Conservation (phyloP, 1,140 invertebrate species). For the Microplitis demolitor region DNA sequence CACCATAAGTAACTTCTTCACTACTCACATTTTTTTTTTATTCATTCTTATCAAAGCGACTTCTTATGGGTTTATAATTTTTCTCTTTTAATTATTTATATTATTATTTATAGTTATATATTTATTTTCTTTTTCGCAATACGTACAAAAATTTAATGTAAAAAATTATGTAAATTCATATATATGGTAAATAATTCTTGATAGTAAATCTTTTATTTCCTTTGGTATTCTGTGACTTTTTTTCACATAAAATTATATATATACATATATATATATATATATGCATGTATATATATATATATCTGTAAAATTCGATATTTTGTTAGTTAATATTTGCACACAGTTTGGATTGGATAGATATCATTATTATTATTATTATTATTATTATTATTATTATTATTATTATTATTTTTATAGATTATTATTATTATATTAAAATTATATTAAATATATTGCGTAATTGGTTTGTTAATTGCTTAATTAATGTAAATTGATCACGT, state of each 20-base stretch:
- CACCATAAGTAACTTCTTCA: too few relatives aligned
- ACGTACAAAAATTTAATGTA: constrained; percentile 48
- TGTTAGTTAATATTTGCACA: background rate
- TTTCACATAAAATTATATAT: background rate
- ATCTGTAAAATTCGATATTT: constrained; percentile 3
- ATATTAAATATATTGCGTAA: background rate
- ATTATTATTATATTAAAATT: background rate
- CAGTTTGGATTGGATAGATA: background rate
- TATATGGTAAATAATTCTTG: constrained; percentile 33
- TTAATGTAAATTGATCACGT: constrained; percentile 2
- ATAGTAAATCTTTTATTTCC: constrained; percentile 29
- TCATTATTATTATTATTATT: too few relatives aligned
- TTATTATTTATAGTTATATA: constrained; percentile 1
- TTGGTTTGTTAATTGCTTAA: background rate
- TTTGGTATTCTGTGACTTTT: background rate
- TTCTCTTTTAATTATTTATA: constrained; percentile 2
- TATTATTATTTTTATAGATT: background rate
- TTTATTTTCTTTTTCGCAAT: constrained; percentile 16
- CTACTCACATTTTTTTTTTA: too few relatives aligned
- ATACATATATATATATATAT: background rate
- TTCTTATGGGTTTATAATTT: background rate
- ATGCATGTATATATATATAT: background rate
- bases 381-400: too few relatives aligned
- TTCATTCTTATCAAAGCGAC: too few relatives aligned
- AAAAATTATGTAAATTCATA: constrained; percentile 49